phyloP scores from a whole-genome alignment of 2,113 vertebrate species.

The Python bivittatus region DNA sequence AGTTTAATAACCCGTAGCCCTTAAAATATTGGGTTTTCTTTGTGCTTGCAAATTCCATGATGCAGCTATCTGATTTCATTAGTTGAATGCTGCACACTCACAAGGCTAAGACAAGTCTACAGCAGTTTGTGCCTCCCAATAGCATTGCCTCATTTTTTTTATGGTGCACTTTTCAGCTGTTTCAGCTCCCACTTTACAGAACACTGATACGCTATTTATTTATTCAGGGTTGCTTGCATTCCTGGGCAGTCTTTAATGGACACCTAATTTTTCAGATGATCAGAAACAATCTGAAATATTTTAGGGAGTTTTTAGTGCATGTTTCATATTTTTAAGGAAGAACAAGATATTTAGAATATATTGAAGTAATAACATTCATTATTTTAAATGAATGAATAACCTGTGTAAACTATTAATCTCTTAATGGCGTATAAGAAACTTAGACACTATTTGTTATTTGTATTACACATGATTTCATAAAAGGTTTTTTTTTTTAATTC shows the following conservation, averaged over 20 bases:
- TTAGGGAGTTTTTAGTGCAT: neutral
- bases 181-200: neutral
- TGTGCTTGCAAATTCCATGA: neutral
- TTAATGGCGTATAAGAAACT: slow-evolving; percentile 9
- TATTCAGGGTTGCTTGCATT: no score
- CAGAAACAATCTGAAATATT: neutral
- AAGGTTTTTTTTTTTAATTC: slow-evolving; percentile 54
- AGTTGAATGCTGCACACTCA: neutral
- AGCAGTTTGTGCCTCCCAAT: neutral
- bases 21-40: neutral
- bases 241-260: neutral
- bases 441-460: neutral
- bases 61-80: neutral
- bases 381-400: slow-evolving; percentile 6
- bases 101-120: neutral
- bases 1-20: neutral
- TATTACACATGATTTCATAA: slow-evolving; percentile 3
- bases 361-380: neutral
- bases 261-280: neutral
- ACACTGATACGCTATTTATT: neutral
- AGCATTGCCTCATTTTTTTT: neutral
- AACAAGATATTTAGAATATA: neutral
- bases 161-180: neutral
- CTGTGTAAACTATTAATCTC: neutral
- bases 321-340: neutral